A percentile compares a stretch with the other conserved stretches of the same genome.
These are phyloP conservation scores for Myripristis jacobus DNA, from an alignment of 2,797 vertebrate species.

Conservation along the genomic window DNA sequence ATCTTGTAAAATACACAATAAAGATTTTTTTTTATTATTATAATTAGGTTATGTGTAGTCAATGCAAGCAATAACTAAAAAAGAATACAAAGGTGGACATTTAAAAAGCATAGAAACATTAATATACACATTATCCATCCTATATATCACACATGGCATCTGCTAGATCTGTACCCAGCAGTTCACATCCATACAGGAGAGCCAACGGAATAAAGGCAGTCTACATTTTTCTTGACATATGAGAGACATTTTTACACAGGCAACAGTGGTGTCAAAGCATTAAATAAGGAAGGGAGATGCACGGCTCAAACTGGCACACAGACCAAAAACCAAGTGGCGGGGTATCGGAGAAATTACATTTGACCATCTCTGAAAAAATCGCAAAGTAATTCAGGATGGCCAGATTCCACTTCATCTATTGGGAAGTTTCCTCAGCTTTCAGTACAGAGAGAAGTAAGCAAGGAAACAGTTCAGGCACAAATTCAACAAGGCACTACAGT, in stretches of 20 bases:
- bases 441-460: not conserved
- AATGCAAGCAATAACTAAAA: constrained; percentile 31
- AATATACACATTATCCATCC: constrained; percentile 46
- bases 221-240: constrained; percentile 19
- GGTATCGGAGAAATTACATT: not conserved
- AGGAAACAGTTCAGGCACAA: constrained; percentile 25
- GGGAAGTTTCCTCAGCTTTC: not conserved
- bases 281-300: constrained; percentile 13
- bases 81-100: constrained; percentile 14
- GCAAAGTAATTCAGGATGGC: constrained; percentile 18
- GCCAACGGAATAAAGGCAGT: constrained; percentile 4
- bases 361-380: not conserved
- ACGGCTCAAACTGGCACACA: constrained; percentile 38
- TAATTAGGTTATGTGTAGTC: constrained; percentile 27
- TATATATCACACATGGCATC: constrained; percentile 32
- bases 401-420: not conserved
- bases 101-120: constrained; percentile 32
- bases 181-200: constrained; percentile 38
- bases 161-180: constrained; percentile 23
- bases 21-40: constrained; percentile 56
- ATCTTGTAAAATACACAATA: constrained; percentile 62
- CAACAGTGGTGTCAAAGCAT: constrained; percentile 35
- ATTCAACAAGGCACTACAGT: constrained; percentile 58
- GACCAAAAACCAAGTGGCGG: constrained; percentile 7
- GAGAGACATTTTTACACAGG: constrained; percentile 35